Base-by-base conservation (phyloP, 2,797 vertebrate genomes). In the Jordanella pulchra region DNA sequence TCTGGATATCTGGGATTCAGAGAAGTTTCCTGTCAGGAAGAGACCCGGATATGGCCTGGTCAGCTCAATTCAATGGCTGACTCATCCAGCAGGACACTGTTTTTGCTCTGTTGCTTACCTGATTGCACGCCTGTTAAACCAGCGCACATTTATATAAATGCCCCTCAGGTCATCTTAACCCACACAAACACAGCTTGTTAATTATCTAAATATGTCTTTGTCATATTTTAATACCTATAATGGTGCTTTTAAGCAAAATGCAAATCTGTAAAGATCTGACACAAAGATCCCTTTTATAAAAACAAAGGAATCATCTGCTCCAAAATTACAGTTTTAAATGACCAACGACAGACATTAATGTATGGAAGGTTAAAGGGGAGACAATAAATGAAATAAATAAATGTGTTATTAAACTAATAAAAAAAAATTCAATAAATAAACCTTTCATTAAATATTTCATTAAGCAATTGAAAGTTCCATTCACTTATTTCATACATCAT, bases 1-100 rank as follows among this genome's bases (percentile, higher is more conserved):
- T 90, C 79, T 83, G 84, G 91, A 87, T 89, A 87, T 90, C 80
- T 84, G 84, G 90, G 90, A 91, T 89, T 84, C 83, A 85, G 84
- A 73, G 83, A 80, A 66, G 89, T 94, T 94, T 94, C 94, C 94
- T 94, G 90, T 71, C 89, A 94, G 93, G 93, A 95, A 94, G 90
- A 79, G 82, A 81, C 82, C 68, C 85, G 90, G 90, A 92, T 89
- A 84, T 81, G 87, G 84, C 78, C 83, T 81, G 87, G 69, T 84
- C 80, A 84, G 85, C 73, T 77, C 80, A 47, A 65, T 60, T 90
- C 87, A 85, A 74, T 79, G 84, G 84, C 84, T 91, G 91, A 92
- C 89, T 92, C 90, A 92, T 90, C 83, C 85, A 84, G 81, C 76
- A 77, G 72, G 73, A 82, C 79, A 58, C 75, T 67, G 21, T 73